Evolutionary conservation across 2,797 vertebrate species (phyloP).

Genomic region (Poeciliopsis infans): DNA sequence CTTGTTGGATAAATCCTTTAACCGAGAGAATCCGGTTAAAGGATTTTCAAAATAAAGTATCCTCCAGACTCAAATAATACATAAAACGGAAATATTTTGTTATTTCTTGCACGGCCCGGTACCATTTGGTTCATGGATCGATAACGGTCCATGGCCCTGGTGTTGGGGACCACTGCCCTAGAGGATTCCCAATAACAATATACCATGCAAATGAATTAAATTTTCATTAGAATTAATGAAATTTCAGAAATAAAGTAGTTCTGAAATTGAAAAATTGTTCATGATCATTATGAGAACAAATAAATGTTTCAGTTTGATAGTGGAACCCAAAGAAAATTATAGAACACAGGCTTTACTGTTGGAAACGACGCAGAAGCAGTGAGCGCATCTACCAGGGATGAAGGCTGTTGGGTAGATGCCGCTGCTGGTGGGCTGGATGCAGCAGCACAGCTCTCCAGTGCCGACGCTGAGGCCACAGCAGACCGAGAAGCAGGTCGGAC

Average conservation of each 20-base stretch:
- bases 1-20: no score
- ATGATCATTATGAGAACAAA: neutral
- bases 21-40: no score
- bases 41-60: no score
- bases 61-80: no score
- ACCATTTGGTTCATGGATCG: no score
- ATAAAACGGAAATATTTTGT: no score
- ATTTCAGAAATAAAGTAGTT: no score
- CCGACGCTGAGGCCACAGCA: neutral
- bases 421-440: conserved; percentile 22
- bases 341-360: neutral
- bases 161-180: no score
- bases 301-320: neutral
- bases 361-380: neutral
- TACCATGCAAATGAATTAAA: neutral
- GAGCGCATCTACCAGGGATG: conserved; percentile 57
- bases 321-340: neutral
- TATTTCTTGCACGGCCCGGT: no score
- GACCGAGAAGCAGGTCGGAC: conserved; percentile 40
- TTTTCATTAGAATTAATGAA: no score
- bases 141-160: no score
- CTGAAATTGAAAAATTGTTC: neutral
- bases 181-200: neutral
- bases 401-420: conserved; percentile 33
- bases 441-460: conserved; percentile 8